These are phyloP conservation scores for Caenorhabditis inopinata DNA, from an alignment of 1,140 invertebrate genomes.

Conservation along the genomic window DNA sequence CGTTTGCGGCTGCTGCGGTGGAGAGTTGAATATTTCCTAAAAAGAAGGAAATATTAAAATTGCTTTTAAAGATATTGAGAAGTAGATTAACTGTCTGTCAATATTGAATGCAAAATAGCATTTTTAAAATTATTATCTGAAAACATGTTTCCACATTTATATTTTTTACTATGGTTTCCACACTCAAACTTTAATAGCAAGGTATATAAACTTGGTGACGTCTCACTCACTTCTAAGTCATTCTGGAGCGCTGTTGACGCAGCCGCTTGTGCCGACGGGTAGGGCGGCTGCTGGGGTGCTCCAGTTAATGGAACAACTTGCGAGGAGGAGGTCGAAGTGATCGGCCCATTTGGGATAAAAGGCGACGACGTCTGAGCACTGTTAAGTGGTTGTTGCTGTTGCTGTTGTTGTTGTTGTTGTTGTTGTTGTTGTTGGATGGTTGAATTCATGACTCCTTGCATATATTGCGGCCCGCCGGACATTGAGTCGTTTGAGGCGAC, in stretches of 20 bases:
- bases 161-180: no score
- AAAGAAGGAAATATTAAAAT: background rate
- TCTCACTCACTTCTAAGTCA: slow-evolving; percentile 1
- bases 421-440: background rate
- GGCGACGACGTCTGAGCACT: background rate
- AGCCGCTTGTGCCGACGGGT: slow-evolving; percentile 23
- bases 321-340: background rate
- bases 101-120: no score
- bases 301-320: slow-evolving; percentile 17
- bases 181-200: no score
- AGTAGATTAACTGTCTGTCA: no score
- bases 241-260: slow-evolving; percentile 6
- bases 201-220: no score
- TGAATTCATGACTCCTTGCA: slow-evolving; percentile 8
- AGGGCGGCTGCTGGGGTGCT: background rate
- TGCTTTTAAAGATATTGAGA: background rate
- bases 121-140: no score
- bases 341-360: background rate
- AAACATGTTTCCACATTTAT: no score
- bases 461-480: slow-evolving; percentile 22
- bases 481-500: slow-evolving; percentile 23
- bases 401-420: background rate
- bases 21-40: slow-evolving; percentile 28
- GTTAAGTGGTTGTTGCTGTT: background rate
- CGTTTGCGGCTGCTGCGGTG: background rate